phyloP scores from a whole-genome alignment of 2,113 vertebrate genomes.

The Cyrtonyx montezumae region DNA sequence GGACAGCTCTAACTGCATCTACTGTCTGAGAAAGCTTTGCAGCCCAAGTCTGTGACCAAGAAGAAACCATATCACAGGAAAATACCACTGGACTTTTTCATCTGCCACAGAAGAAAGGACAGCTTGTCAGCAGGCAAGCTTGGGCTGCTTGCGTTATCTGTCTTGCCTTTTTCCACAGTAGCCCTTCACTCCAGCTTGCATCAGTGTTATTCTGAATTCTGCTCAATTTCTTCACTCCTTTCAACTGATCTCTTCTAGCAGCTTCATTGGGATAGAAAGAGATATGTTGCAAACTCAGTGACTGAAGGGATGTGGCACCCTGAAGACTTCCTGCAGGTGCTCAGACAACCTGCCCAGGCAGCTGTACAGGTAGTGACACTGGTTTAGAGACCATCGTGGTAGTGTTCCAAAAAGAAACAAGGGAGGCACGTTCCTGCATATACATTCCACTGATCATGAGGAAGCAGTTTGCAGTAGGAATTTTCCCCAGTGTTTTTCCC shows the following conservation, averaged over 20 bases:
- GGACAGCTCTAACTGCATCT: slow-evolving; percentile 12
- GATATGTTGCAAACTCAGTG: neutral
- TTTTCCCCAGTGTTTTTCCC: neutral
- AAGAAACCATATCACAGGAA: neutral
- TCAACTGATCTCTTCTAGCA: slow-evolving; percentile 4
- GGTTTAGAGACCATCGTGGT: neutral
- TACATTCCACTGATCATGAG: neutral
- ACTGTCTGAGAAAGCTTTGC: neutral
- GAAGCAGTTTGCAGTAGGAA: neutral
- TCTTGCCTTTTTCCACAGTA: neutral
- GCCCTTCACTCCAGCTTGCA: neutral
- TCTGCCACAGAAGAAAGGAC: neutral
- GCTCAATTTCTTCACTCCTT: neutral
- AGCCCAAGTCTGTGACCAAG: neutral
- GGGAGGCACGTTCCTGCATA: neutral
- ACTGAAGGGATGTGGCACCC: slow-evolving; percentile 15
- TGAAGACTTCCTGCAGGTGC: neutral
- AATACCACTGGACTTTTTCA: neutral
- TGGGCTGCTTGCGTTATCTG: neutral
- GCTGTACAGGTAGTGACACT: neutral
- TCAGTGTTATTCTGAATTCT: neutral
- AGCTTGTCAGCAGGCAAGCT: neutral
- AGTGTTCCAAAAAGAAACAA: neutral
- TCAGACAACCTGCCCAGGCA: neutral
- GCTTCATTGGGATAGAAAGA: neutral